phyloP scores from a whole-genome alignment of 2,797 vertebrate species.

The Acrossocheilus fasciatus region DNA sequence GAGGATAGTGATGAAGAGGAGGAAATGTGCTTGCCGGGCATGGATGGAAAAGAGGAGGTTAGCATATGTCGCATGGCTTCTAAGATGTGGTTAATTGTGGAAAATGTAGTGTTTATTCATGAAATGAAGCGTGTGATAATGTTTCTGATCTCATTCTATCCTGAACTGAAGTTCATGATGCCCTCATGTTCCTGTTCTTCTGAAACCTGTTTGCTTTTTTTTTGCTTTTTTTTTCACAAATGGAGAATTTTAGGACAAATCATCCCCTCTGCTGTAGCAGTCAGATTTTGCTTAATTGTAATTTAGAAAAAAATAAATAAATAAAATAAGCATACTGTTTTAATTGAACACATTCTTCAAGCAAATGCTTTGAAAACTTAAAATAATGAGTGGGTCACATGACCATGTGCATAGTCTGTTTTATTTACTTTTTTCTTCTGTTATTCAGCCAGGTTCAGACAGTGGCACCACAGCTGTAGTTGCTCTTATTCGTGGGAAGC shows the following conservation, averaged over 20 bases:
- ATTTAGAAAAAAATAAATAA: not conserved
- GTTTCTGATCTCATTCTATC: not conserved
- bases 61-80: constrained; percentile 24
- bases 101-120: not conserved
- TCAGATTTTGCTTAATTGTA: not conserved
- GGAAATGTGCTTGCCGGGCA: constrained; percentile 95
- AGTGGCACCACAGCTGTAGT: constrained; percentile 97
- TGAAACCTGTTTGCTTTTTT: not conserved
- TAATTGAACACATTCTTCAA: not conserved
- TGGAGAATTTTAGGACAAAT: not conserved
- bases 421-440: not conserved
- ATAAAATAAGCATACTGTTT: not conserved
- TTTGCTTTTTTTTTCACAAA: not conserved
- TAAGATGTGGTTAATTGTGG: not conserved
- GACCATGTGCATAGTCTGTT: not conserved
- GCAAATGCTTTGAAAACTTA: not conserved
- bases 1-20: constrained; percentile 84
- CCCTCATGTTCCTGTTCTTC: not conserved
- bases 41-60: constrained; percentile 99
- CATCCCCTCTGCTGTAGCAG: not conserved
- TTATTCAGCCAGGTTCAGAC: constrained; percentile 91
- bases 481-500: constrained; percentile 94
- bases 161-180: not conserved
- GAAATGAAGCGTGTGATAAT: not conserved
- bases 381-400: not conserved